Evolutionary conservation across 2,113 vertebrate species (phyloP).

Genomic region (Phaethon lepturus): DNA sequence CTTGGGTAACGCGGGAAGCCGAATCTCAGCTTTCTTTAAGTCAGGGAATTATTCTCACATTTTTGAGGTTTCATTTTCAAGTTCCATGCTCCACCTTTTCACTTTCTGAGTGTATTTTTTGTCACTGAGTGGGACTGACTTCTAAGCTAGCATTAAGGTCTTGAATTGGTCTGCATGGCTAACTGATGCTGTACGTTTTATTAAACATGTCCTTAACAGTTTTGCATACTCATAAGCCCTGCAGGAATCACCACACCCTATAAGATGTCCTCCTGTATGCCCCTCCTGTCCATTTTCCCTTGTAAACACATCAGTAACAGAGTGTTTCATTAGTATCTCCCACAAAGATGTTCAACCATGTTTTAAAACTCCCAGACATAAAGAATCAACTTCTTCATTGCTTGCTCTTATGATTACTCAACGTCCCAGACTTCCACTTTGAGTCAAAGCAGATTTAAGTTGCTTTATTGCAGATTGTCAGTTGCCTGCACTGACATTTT

Average conservation of each 20-base stretch:
- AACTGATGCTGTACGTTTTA: neutral
- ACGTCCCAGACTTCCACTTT: neutral
- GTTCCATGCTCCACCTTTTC: neutral
- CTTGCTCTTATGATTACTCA: neutral
- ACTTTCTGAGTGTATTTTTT: neutral
- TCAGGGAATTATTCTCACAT: slow-evolving; percentile 16
- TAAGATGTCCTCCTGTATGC: neutral
- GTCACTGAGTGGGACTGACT: neutral
- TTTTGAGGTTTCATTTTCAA: slow-evolving; percentile 41
- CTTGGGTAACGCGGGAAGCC: neutral
- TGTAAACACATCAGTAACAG: neutral
- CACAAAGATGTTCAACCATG: neutral
- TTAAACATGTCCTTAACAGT: neutral
- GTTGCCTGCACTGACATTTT: neutral
- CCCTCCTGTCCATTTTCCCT: neutral
- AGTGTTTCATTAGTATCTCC: neutral
- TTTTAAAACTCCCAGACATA: neutral
- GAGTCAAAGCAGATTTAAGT: neutral
- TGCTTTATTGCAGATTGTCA: neutral
- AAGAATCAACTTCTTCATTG: neutral
- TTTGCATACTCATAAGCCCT: neutral
- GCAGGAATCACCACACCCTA: neutral
- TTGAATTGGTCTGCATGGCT: neutral
- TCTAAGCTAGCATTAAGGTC: neutral
- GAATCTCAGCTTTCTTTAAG: neutral